A percentile compares a stretch with the other conserved stretches of the same genome.
phyloP scores from a whole-genome alignment of 2,888 invertebrate species.

The Caenorhabditis plicata region DNA sequence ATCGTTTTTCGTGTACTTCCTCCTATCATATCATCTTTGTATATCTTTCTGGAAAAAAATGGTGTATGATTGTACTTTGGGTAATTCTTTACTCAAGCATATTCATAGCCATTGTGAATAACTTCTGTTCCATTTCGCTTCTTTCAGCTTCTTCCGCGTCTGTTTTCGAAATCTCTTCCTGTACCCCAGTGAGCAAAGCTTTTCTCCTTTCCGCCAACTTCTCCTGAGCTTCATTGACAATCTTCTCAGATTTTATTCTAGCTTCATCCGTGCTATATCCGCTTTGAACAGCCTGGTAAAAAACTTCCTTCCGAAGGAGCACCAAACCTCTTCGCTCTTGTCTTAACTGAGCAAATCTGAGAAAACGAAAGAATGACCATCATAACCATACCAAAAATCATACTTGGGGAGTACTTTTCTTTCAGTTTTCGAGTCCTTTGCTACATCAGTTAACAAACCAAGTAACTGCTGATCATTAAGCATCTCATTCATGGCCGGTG shows the following conservation, averaged over 20 bases:
- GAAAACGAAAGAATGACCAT: too few species aligned
- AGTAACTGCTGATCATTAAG: conserved; percentile 37
- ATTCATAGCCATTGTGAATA: conserved; percentile 41
- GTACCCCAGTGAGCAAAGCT: conserved; percentile 15
- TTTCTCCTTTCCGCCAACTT: conserved; percentile 28
- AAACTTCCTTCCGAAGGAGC: conserved; percentile 50
- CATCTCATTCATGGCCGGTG: conserved; percentile 42
- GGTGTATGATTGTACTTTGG: not conserved
- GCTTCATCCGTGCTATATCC: conserved; percentile 44
- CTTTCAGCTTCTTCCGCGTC: conserved; percentile 16
- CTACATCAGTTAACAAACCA: conserved; percentile 28
- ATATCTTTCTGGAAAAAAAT: conserved; percentile 33
- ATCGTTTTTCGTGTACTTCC: conserved; percentile 16
- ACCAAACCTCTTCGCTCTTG: conserved; percentile 35
- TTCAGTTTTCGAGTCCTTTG: conserved; percentile 21
- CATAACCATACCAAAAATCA: not conserved
- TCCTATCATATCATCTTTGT: conserved; percentile 31
- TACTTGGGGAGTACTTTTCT: conserved; percentile 19
- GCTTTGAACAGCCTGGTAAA: conserved; percentile 55
- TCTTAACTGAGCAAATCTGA: conserved; percentile 13
- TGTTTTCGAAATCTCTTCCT: conserved; percentile 19
- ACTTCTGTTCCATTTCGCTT: conserved; percentile 41
- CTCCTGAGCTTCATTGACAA: conserved; percentile 41
- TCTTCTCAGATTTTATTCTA: conserved; percentile 38
- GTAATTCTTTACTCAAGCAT: conserved; percentile 38